Base-by-base conservation (phyloP, 2,113 vertebrate species). In the Uria lomvia region DNA sequence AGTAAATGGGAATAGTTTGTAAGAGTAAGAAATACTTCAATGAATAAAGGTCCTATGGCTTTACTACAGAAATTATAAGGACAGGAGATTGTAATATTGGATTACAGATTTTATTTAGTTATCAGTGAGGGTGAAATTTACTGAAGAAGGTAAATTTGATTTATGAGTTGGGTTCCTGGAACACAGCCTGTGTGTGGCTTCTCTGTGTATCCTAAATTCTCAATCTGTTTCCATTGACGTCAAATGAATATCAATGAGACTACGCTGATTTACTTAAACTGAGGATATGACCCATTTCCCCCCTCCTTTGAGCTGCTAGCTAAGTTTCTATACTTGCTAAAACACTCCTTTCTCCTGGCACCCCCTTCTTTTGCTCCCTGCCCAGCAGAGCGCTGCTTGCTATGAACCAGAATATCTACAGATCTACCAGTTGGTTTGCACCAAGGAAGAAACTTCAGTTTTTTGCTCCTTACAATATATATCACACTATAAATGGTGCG, bases 371-470 rank as follows among this genome's bases (percentile, higher is more conserved):
- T 86, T 91, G 4, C 73, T 82, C 29, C 22, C 24, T 86, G 42
- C 29, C 32, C 49, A 68, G 56, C 42, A 95, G 84, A 96, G 45
- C 20, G 7, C n/a, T 24, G 22, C 94, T 94, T 93, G 72, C 83
- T 88, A 32, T 82, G 72, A 96, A 56, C 32, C 55, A 70, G 80
- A 88, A 68, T 78, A 77, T 52, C 90, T 93, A 17, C 79, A 96
- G 63, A 86, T 87, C 85, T 94, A 87, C 77, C 86, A 88, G 49
- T 78, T 96, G 49, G 62, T 79, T 96, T 96, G 79, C 73, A 94
- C 30, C 52, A 62, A 56, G 73, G 77, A 82, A 75, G 65, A 91
- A 96, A 58, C 62, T 72, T 80, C 18, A 77, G 6, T 86, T 63
- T 79, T 94, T 95, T 92, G 22, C n/a, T 96, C 80, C 63, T 49